Percentiles rank a stretch among this genome's conserved stretches.
phyloP scores from a whole-genome alignment of 92 coral and sea anemone species.

The Parazoanthus swiftii region DNA sequence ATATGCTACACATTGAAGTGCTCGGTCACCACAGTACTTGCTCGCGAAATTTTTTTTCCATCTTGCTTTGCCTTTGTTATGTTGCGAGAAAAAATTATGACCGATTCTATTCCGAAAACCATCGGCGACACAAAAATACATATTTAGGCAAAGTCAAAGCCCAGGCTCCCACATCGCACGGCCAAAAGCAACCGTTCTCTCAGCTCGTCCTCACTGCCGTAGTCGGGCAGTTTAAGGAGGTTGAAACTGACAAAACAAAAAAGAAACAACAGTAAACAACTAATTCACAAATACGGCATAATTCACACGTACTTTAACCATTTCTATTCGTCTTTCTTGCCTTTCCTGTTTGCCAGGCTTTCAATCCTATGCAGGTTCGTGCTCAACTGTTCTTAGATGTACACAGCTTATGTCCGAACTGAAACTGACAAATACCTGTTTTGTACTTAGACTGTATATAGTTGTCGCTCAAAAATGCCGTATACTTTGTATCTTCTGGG shows the following conservation, averaged over 20 bases:
- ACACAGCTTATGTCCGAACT: neutral
- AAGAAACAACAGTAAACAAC: neutral
- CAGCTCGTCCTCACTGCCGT: slow-evolving; percentile 51
- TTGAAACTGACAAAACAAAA: slow-evolving; percentile 51
- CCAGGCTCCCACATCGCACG: slow-evolving; percentile 63
- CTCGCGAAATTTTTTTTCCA: too few species aligned
- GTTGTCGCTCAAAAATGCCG: too few species aligned
- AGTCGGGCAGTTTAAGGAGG: slow-evolving; percentile 57
- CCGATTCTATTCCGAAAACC: neutral
- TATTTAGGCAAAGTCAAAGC: slow-evolving; percentile 56
- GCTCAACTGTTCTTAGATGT: neutral
- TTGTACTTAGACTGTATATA: neutral
- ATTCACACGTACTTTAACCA: neutral
- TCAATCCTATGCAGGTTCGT: neutral
- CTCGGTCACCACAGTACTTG: neutral
- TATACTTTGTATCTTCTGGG: too few species aligned
- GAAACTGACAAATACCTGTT: neutral
- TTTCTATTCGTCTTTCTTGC: neutral
- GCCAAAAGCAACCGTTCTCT: slow-evolving; percentile 54
- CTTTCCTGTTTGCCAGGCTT: neutral
- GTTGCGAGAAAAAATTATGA: too few species aligned
- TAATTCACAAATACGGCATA: too few species aligned
- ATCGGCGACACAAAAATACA: neutral
- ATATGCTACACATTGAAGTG: neutral
- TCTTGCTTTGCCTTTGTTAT: too few species aligned